Conservation (phyloP, 2,113 vertebrate genomes). For the Perca flavescens region DNA sequence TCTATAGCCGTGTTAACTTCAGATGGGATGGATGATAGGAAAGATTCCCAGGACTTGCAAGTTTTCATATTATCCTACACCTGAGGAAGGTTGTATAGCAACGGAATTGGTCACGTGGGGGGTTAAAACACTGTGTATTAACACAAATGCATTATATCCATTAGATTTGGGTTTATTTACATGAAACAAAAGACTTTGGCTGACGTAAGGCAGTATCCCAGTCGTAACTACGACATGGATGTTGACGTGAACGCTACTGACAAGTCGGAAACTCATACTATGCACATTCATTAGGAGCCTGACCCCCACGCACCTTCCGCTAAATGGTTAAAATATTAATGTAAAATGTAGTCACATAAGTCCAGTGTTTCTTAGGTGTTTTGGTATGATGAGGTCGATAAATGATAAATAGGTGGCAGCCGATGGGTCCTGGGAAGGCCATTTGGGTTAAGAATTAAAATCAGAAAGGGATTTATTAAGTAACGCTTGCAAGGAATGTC, state of each 20-base stretch:
- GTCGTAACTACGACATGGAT: no score
- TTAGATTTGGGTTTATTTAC: no score
- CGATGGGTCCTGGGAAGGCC: conserved; percentile 3
- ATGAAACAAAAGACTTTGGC: no score
- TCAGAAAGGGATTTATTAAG: no score
- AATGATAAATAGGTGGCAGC: conserved; percentile 1
- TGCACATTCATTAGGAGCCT: no score
- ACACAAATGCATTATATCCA: no score
- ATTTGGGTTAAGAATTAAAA: background rate
- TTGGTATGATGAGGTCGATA: background rate
- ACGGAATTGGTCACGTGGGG: background rate
- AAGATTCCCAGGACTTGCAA: background rate
- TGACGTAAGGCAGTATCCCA: no score
- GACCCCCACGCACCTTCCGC: background rate
- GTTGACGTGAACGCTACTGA: no score
- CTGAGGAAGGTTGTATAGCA: background rate
- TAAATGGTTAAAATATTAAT: background rate
- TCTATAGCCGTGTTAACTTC: background rate
- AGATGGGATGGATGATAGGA: background rate
- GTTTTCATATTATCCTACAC: background rate
- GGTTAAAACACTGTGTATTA: background rate
- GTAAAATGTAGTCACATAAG: background rate
- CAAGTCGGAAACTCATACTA: no score
- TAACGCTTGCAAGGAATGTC: no score
- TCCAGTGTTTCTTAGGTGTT: background rate